Base-by-base conservation (phyloP, 1,140 invertebrate genomes). In the Euura saliciscinereae region DNA sequence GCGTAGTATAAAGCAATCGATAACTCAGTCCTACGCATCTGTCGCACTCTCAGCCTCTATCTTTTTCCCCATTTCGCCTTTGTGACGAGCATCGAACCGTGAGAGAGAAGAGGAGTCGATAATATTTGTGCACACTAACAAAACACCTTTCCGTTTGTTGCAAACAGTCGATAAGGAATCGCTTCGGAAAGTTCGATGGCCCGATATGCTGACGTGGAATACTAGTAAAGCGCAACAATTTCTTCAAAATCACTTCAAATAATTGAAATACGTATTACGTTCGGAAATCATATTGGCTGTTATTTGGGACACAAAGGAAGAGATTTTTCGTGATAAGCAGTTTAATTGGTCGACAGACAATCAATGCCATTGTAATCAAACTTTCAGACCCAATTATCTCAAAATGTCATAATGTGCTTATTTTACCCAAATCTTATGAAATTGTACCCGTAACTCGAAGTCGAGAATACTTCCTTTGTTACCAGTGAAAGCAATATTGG, bases 31-130 rank as follows among this genome's bases (percentile, higher is more conserved):
- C 51, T 59, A 8, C 51, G 51, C 51, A 59, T 59, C 51, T 59
- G 51, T 59, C 51, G 51, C 51, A 59, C 51, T 59, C 51, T 59
- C 51, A 59, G 51, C 51, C 51, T n/a, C 13, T 59, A 59, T 59
- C 51, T 5, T 59, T 59, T 59, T 59, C 51, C 51, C 51, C 13
- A 8, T 8, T 59, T 59, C 0, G 51, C 51, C 51, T 59, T 4
- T 59, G 51, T 11, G 8, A 59, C 51, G 13, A 8, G 51, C 51
- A 6, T n/a, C 51, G 51, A 28, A 28, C 28, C 28, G 1, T 28
- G 28, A 28, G 28, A 28, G 28, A 28, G 28, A 28, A 28, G 28
- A 28, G 28, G 28, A 28, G 28, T 59, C 51, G 3, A 6, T 59
- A 59, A 59, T 59, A 59, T 59, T 59, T 59, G 51, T 59, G 51